A percentile compares a stretch with the other conserved stretches of the same genome.
Conservation (phyloP, 2,888 invertebrate species). For the Drosophila emarginata region DNA sequence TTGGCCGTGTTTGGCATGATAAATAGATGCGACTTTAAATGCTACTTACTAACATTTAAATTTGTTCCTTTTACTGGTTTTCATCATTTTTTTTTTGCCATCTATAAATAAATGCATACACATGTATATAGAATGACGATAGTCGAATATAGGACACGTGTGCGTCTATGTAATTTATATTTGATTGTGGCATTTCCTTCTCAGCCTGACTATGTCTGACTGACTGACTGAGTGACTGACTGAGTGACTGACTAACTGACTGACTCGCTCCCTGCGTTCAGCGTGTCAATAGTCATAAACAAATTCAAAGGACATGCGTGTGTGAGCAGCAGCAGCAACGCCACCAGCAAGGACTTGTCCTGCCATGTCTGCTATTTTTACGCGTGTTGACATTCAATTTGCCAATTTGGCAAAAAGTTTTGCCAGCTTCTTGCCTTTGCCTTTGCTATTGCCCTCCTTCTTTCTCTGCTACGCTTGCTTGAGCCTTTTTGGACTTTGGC, state of each 20-base stretch:
- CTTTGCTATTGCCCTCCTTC: background rate
- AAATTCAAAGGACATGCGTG: conserved; percentile 66
- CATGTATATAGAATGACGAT: background rate
- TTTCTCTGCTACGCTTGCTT: conserved; percentile 51
- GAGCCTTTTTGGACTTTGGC: conserved; percentile 46
- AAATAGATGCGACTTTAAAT: conserved; percentile 51
- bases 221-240: conserved; percentile 4
- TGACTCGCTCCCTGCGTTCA: background rate
- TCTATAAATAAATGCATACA: conserved; percentile 13
- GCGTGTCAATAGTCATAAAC: conserved; percentile 70
- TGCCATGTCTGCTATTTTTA: conserved; percentile 62
- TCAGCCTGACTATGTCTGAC: conserved; percentile 4
- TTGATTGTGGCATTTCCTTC: conserved; percentile 56
- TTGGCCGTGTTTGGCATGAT: conserved; percentile 41
- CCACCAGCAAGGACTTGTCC: conserved; percentile 17
- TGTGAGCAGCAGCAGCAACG: conserved; percentile 11
- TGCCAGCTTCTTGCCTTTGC: conserved; percentile 41
- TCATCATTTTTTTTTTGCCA: background rate
- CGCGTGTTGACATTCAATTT: conserved; percentile 79
- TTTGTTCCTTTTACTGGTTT: background rate
- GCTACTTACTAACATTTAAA: conserved; percentile 31
- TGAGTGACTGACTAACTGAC: conserved; percentile 2
- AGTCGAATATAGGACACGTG: conserved; percentile 52
- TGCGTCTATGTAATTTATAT: conserved; percentile 69
- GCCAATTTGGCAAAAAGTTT: conserved; percentile 73